These are phyloP conservation scores for Knipowitschia caucasica DNA, from an alignment of 2,797 vertebrate species.

Conservation along the genomic window DNA sequence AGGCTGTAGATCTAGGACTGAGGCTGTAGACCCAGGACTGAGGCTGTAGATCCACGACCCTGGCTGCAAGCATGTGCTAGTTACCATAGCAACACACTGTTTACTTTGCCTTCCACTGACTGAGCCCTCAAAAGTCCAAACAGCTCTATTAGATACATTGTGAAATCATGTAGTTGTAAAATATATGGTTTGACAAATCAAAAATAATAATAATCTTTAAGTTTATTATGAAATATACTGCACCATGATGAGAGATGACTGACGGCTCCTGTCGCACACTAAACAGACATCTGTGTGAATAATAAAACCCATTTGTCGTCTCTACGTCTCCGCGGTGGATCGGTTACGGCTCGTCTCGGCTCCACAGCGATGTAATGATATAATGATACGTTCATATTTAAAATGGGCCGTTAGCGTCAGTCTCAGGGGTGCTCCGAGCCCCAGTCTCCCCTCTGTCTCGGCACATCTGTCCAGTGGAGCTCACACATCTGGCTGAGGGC, in stretches of 20 bases:
- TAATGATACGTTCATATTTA: constrained; percentile 36
- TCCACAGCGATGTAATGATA: constrained; percentile 24
- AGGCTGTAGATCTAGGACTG: too few species aligned
- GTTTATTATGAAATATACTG: neutral
- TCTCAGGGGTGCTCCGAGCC: constrained; percentile 13
- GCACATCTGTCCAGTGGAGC: constrained; percentile 28
- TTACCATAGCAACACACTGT: too few species aligned
- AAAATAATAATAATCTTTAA: neutral
- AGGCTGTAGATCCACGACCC: too few species aligned
- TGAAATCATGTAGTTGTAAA: too few species aligned
- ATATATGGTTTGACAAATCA: too few species aligned
- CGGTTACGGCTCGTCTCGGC: constrained; percentile 20
- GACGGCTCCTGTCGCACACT: neutral
- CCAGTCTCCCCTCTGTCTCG: constrained; percentile 22
- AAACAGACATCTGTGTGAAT: constrained; percentile 1
- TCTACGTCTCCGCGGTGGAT: constrained; percentile 11
- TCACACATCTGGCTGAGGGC: constrained; percentile 33
- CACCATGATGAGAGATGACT: neutral
- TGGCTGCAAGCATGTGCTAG: too few species aligned
- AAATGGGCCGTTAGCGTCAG: constrained; percentile 21
- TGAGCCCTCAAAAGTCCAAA: too few species aligned
- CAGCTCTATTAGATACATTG: too few species aligned
- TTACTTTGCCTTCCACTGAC: too few species aligned
- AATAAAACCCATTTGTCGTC: neutral
- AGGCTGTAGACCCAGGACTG: too few species aligned